These are phyloP conservation scores for Lasioglossum morio DNA, from an alignment of 2,888 invertebrate species.

Conservation along the genomic window DNA sequence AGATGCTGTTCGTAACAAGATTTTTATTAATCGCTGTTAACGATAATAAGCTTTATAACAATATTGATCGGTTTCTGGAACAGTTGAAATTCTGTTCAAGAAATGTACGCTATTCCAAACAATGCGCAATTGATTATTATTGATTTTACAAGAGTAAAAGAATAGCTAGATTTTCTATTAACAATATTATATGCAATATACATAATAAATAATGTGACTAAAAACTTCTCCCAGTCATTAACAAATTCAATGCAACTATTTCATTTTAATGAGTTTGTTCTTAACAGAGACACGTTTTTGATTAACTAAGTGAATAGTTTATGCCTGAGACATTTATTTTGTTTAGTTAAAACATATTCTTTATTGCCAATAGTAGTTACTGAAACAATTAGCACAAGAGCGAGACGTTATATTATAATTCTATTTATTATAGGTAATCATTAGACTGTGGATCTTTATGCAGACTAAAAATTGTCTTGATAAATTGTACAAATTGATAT, in stretches of 20 bases:
- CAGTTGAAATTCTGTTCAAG: neutral
- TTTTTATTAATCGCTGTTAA: neutral
- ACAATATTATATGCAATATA: too few relatives aligned
- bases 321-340: neutral
- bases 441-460: too few relatives aligned
- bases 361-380: neutral
- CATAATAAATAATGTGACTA: too few relatives aligned
- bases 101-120: neutral
- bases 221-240: too few relatives aligned
- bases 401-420: neutral
- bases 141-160: neutral
- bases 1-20: neutral
- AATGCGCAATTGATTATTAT: neutral
- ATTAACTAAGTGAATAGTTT: neutral
- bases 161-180: neutral
- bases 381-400: neutral
- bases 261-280: too few relatives aligned
- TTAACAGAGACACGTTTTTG: neutral
- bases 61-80: too few relatives aligned
- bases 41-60: too few relatives aligned
- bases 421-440: too few relatives aligned
- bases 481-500: too few relatives aligned
- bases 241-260: too few relatives aligned
- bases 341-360: neutral
- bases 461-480: too few relatives aligned